Base-by-base conservation (phyloP, 2,797 vertebrate genomes). In the Rhinogobio ventralis region DNA sequence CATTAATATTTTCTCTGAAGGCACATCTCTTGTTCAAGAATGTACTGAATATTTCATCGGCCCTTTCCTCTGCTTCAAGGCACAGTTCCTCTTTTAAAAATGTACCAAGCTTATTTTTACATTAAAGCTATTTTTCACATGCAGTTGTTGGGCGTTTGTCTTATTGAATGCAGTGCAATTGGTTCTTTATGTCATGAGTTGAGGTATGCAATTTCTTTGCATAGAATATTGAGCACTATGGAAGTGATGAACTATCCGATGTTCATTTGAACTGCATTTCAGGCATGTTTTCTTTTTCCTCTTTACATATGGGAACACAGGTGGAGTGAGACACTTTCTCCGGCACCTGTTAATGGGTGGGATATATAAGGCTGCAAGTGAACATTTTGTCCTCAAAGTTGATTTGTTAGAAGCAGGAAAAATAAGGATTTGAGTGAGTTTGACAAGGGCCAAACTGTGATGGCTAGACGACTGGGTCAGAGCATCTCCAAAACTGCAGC, bases 121-220 rank as follows among this genome's bases (percentile, higher is more conserved):
- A 87, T 92, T 95, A 94, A 95, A 94, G 39, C 64, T 79, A 89
- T 92, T 93, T 92, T 91, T 91, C 80, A 92, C 89, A 85, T 85
- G 89, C 87, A 91, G 7, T 42, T 84, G 42, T 80, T 89, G 68
- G 71, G 67, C 77, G 73, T 86, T 36, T 83, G 86, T 86, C 71
- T 78, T 86, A 23, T 36, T 88, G 19, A 77, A 42, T 45, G 20
- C 62, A 20, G n/a, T 82, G 49, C 72, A 73, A 83, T 64, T 85
- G 79, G 23, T 36, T 49, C 51, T 2, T 83, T 88, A 55, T 76
- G 23, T 83, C n/a, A 51, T 36, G 45, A 49, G 33, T 28, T 25
- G 72, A 53, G 72, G 33, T 76, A 19, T 83, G 57, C 55, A 30
- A 28, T 83, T 64, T 9, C 28, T 75, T 75, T 39, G 57, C 81